phyloP scores from a whole-genome alignment of 2,888 invertebrate species.

The Pimpla rufipes region DNA sequence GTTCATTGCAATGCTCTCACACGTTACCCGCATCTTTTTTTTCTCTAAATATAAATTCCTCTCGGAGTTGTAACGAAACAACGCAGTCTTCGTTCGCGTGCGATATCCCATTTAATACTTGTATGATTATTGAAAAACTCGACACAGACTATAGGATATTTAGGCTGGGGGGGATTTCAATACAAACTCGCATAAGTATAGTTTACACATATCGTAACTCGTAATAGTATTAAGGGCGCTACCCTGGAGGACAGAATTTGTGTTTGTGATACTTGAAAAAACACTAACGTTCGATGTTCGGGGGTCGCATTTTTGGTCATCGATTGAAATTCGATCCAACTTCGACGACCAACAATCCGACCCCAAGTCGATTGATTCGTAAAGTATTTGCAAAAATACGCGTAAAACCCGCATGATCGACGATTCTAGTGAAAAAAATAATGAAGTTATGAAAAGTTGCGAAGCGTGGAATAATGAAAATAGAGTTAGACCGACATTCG shows the following conservation, averaged over 20 bases:
- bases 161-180: slow-evolving; percentile 30
- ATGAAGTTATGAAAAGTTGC: slow-evolving; percentile 56
- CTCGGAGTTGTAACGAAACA: slow-evolving; percentile 56
- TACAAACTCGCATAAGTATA: slow-evolving; percentile 52
- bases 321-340: no score
- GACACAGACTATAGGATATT: slow-evolving; percentile 62
- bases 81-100: slow-evolving; percentile 72
- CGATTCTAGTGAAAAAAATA: slow-evolving; percentile 33
- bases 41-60: slow-evolving; percentile 29
- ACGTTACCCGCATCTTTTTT: slow-evolving; percentile 55
- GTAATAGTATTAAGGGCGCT: slow-evolving; percentile 58
- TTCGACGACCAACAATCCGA: no score
- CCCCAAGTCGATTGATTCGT: slow-evolving; percentile 19
- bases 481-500: slow-evolving; percentile 12
- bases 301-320: no score
- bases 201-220: slow-evolving; percentile 40
- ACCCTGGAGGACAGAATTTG: slow-evolving; percentile 68
- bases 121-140: slow-evolving; percentile 71
- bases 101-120: slow-evolving; percentile 77
- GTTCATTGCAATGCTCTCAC: slow-evolving; percentile 53
- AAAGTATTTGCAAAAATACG: slow-evolving; percentile 38
- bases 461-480: slow-evolving; percentile 42
- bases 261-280: slow-evolving; percentile 50
- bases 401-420: slow-evolving; percentile 30
- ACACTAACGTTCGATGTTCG: slow-evolving; percentile 31